Evolutionary conservation across 1,140 invertebrate genomes (phyloP).

Genomic region (Argopecten irradians): DNA sequence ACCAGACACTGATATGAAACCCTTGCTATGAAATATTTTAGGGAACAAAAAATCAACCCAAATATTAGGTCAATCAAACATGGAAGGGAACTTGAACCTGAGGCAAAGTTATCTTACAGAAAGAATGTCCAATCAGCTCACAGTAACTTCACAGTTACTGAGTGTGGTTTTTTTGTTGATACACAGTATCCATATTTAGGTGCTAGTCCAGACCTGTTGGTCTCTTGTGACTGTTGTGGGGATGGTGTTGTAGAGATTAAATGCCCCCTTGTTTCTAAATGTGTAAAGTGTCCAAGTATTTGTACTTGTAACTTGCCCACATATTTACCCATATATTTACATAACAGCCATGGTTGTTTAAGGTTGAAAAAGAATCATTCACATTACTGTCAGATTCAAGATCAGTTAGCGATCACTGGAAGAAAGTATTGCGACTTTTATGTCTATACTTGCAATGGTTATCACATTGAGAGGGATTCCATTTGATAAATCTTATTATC

Average conservation of each 20-base stretch:
- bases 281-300: constrained; percentile 19
- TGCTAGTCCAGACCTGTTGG: constrained; percentile 30
- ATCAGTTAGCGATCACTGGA: not conserved
- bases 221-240: constrained; percentile 35
- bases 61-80: no score
- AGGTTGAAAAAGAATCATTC: not conserved
- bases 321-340: not conserved
- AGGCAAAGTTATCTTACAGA: no score
- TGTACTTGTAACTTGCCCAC: constrained; percentile 30
- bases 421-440: constrained; percentile 16
- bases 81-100: no score
- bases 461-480: not conserved
- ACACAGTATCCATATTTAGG: not conserved
- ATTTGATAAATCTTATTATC: not conserved
- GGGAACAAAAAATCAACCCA: no score
- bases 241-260: constrained; percentile 31
- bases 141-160: no score
- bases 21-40: no score
- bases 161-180: constrained; percentile 35
- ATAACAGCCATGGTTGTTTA: not conserved
- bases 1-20: no score
- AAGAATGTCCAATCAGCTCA: no score
- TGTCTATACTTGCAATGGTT: constrained; percentile 24
- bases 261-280: constrained; percentile 6
- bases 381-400: constrained; percentile 25